A percentile compares a stretch with the other conserved stretches of the same genome.
Conservation (phyloP, 2,797 vertebrate genomes). For the Chaenodraco wilsoni region DNA sequence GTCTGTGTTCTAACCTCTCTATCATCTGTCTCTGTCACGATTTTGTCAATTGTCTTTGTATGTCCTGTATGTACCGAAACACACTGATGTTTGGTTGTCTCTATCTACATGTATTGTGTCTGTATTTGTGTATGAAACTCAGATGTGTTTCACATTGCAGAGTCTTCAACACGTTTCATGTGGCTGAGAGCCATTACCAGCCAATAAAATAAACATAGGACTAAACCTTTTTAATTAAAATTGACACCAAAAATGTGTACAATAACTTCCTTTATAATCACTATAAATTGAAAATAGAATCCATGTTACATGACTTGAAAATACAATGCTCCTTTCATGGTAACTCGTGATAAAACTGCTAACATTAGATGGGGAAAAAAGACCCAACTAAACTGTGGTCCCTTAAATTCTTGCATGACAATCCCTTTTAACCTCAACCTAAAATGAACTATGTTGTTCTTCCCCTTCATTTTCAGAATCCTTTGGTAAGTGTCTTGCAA, state of each 20-base stretch:
- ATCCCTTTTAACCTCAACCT: slow-evolving; percentile 53
- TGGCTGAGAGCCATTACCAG: slow-evolving; percentile 40
- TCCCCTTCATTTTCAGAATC: slow-evolving; percentile 92
- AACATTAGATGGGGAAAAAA: slow-evolving; percentile 16
- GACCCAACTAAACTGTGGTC: slow-evolving; percentile 34
- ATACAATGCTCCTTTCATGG: background rate
- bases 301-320: slow-evolving; percentile 5
- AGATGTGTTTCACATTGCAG: slow-evolving; percentile 65
- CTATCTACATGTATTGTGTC: slow-evolving; percentile 60
- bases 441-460: slow-evolving; percentile 82
- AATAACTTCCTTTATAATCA: slow-evolving; percentile 13
- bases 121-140: slow-evolving; percentile 73
- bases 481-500: slow-evolving; percentile 95
- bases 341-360: slow-evolving; percentile 22
- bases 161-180: slow-evolving; percentile 70
- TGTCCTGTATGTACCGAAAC: slow-evolving; percentile 63
- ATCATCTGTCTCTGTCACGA: slow-evolving; percentile 65
- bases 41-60: slow-evolving; percentile 57
- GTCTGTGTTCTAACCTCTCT: slow-evolving; percentile 53
- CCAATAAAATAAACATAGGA: slow-evolving; percentile 7
- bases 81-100: slow-evolving; percentile 46
- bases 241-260: background rate
- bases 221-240: slow-evolving; percentile 7
- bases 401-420: slow-evolving; percentile 40
- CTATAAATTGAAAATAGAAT: slow-evolving; percentile 23